A percentile compares a stretch with the other conserved stretches of the same genome.
Evolutionary conservation across 2,797 vertebrate genomes (phyloP).

Genomic region (Ateles fusciceps): DNA sequence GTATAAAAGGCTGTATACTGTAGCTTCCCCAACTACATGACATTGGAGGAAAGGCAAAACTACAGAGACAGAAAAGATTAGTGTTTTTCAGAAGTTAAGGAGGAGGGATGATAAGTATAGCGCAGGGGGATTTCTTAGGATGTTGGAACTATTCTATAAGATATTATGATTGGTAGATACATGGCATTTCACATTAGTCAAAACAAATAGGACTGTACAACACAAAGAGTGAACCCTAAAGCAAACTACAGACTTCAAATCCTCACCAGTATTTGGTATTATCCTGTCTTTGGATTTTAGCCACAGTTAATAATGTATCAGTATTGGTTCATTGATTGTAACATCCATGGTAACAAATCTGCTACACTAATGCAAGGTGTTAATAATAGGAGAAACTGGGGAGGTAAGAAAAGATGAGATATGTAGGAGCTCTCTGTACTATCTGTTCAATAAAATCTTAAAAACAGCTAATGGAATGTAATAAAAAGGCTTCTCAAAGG

Average conservation of each 20-base stretch:
- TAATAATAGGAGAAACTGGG: neutral
- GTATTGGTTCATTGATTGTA: neutral
- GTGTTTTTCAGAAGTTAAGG: neutral
- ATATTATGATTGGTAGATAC: neutral
- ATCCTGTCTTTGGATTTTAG: too few relatives aligned
- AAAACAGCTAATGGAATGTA: neutral
- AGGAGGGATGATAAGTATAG: neutral
- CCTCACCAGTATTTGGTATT: too few relatives aligned
- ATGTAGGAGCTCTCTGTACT: neutral
- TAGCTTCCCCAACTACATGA: neutral
- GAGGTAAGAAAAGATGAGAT: neutral
- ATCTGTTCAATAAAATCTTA: neutral
- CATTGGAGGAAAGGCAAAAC: neutral
- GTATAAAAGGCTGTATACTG: neutral
- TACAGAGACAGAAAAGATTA: neutral
- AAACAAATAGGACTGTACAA: neutral
- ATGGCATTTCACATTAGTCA: neutral
- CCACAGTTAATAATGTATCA: neutral
- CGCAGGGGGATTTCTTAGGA: neutral
- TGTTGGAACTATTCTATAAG: neutral
- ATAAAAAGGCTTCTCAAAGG: neutral
- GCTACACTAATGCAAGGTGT: neutral
- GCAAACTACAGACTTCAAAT: neutral
- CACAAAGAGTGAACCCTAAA: neutral
- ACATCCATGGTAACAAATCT: neutral